Conservation (phyloP, 2,797 vertebrate species). For the Urophycis tenuis region DNA sequence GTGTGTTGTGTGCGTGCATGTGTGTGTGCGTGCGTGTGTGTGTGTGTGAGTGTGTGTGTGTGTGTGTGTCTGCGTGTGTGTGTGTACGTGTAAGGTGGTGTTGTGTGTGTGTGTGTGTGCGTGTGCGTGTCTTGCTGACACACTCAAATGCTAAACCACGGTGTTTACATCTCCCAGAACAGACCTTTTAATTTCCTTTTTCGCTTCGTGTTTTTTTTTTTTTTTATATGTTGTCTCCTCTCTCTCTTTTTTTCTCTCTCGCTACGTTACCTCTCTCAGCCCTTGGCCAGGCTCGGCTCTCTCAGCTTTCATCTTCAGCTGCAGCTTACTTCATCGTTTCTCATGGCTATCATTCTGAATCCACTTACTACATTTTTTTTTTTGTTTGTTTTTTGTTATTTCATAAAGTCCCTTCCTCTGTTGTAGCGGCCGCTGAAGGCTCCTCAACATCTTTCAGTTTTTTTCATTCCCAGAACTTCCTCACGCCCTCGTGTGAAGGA, state of each 20-base stretch:
- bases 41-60: too few species aligned
- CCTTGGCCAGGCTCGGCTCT: not conserved
- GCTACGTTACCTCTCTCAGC: constrained; percentile 21
- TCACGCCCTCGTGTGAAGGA: not conserved
- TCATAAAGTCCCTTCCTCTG: not conserved
- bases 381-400: not conserved
- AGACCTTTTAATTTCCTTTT: constrained; percentile 1
- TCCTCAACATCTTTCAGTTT: not conserved
- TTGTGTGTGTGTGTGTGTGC: not conserved
- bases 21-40: too few species aligned
- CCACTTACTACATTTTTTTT: not conserved
- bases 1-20: not conserved
- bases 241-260: constrained; percentile 38
- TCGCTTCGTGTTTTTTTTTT: not conserved
- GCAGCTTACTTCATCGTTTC: not conserved
- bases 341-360: not conserved
- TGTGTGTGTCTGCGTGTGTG: too few species aligned
- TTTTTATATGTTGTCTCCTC: not conserved
- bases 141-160: constrained; percentile 44
- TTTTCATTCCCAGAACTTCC: not conserved
- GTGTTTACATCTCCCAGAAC: constrained; percentile 19
- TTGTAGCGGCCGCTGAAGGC: not conserved
- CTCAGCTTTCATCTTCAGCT: not conserved
- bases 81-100: not conserved
- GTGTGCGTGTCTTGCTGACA: constrained; percentile 46